phyloP scores from a whole-genome alignment of 2,113 vertebrate genomes.

The Thomomys bottae region DNA sequence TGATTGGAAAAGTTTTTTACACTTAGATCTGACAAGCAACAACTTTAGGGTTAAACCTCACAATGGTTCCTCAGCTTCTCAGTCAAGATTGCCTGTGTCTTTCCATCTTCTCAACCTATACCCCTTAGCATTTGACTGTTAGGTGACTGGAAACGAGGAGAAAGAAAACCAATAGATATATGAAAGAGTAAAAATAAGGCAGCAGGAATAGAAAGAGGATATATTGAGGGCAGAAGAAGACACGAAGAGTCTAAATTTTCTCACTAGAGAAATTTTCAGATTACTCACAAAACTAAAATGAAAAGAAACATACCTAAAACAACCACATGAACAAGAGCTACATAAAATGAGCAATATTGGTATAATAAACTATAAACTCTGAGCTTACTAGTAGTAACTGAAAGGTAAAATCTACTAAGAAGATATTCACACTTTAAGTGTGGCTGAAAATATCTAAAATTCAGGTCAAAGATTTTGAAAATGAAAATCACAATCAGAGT shows the following conservation, averaged over 20 bases:
- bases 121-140: neutral
- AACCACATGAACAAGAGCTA: neutral
- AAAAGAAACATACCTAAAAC: neutral
- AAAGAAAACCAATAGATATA: neutral
- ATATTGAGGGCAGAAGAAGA: neutral
- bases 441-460: neutral
- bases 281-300: conserved; percentile 5
- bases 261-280: neutral
- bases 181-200: neutral
- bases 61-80: neutral
- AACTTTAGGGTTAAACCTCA: neutral
- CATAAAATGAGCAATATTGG: neutral
- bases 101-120: neutral
- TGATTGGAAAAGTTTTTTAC: neutral
- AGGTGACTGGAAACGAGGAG: neutral
- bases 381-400: neutral
- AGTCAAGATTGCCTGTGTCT: neutral
- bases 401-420: neutral
- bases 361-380: neutral
- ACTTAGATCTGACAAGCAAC: neutral
- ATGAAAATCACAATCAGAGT: neutral
- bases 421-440: neutral
- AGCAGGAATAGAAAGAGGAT: neutral
- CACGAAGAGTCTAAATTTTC: neutral
- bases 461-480: neutral